Evolutionary conservation across 2,113 vertebrate species (phyloP), one percentile per base, ranked within the genome.

Genomic region (Otus sunia): DNA sequence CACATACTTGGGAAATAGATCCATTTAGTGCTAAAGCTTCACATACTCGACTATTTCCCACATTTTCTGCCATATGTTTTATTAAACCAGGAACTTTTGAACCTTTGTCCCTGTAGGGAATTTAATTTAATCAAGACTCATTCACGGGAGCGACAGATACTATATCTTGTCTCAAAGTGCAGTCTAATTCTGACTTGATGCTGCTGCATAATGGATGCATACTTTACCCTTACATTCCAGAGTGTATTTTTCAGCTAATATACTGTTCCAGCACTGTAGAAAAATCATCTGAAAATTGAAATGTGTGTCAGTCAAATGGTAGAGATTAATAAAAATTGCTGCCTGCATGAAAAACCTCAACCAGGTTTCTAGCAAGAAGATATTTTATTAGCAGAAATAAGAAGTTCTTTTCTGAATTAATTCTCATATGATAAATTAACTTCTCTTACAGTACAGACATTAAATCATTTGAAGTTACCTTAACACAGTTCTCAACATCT

Each of bases 51-150:
- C 69, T 95, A 30, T 95, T 92, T 91, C 84, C 87, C 87, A 91
- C 89, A 74, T 91, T 96, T 95, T 92, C 81, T 92, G 66, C 62
- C 19, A 3, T 80, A 90, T 95, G 59, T 96, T 96, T 97, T 97
- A 95, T 96, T 96, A 95, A 95, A 94, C 77, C 32, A 75, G 91
- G 80, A 97, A 91, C 95, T 97, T 95, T 90, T 94, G 95, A 97
- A 97, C 95, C 81, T 91, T 95, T 90, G 77, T 94, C 92, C 89
- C 92, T 90, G 81, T 47, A 91, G 89, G 92, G 87, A 94, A 96
- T 96, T 97, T 94, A 95, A 92, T 97, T 97, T 97, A 94, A 97
- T 96, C 96, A 97, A 96, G 86, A 58, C 91, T 94, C 66, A 90
- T 95, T 97, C 91, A 86, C 77, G 91, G 91, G 62, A 96, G 89